A percentile compares a stretch with the other conserved stretches of the same genome.
Evolutionary conservation across 1,140 invertebrate genomes (phyloP).

Genomic region (Drosophila asahinai): DNA sequence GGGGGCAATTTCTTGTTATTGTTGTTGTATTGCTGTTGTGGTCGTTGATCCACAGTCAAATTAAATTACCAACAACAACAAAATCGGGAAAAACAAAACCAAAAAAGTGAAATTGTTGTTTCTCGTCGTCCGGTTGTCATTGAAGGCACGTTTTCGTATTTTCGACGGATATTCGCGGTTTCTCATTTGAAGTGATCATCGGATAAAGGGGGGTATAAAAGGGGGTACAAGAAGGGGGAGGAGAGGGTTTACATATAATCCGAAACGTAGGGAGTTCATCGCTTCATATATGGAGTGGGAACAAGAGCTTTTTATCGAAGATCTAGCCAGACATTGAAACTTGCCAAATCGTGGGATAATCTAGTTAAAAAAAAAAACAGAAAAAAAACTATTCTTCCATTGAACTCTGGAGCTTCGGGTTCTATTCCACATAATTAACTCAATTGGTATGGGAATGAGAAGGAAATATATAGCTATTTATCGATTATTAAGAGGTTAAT

Average conservation of each 20-base stretch:
- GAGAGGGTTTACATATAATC: constrained; percentile 6
- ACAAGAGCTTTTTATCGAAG: constrained; percentile 15
- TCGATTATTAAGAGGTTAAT: too few species aligned
- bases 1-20: constrained; percentile 17
- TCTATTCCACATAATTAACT: background rate
- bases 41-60: constrained; percentile 74
- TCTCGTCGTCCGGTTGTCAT: constrained; percentile 65
- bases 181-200: constrained; percentile 45
- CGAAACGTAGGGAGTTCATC: constrained; percentile 13
- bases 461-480: background rate
- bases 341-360: constrained; percentile 29
- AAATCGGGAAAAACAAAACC: constrained; percentile 25
- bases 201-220: background rate
- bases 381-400: background rate
- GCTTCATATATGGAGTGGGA: constrained; percentile 3
- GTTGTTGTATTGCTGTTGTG: constrained; percentile 35
- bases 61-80: constrained; percentile 70
- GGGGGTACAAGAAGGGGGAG: background rate
- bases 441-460: background rate
- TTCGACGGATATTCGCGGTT: constrained; percentile 75
- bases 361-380: constrained; percentile 5
- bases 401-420: background rate
- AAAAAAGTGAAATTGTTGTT: constrained; percentile 76
- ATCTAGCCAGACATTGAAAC: constrained; percentile 16
- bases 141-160: constrained; percentile 57